Base-by-base conservation (phyloP, 2,888 invertebrate genomes). In the Drosophila parthenogenetica region DNA sequence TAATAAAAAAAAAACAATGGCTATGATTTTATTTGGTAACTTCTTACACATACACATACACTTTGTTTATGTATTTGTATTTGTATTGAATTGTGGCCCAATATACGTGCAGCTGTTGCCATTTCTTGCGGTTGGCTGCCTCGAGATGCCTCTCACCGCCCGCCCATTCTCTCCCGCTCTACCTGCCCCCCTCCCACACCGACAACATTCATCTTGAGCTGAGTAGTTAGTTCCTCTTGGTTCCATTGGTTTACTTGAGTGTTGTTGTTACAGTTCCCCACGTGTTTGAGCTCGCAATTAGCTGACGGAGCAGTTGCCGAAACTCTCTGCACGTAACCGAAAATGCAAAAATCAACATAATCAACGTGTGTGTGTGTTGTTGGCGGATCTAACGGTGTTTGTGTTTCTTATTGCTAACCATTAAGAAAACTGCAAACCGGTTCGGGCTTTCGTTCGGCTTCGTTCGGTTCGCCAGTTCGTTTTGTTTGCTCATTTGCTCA, bases 371-470 rank as follows among this genome's bases (percentile, higher is more conserved):
- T 61, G 59, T 64, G 29, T 29, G 29, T 8, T 29, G 29, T 29
- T 29, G 68, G 51, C 49, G 57, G 53, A 73, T 77, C 85, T 83
- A 87, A 83, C 83, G 83, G 83, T 81, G 79, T 71, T 85, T 84
- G 72, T 67, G 57, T 69, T 69, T 72, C 62, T 67, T 62, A 73
- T 81, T 69, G 60, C 50, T 62, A 58, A 58, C 58, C 57, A 81
- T 73, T 74, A 69, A 78, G 69, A 64, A 73, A 79, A 68, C 17
- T 19, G 14, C 35, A 45, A 87, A 83, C 87, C 84, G 71, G 87
- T 86, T 77, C 51, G 46, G 37, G 8, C 13, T 13, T 17, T 19
- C 32, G 55, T 42, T 55, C 85, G 74, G 80, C 80, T 79, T 49
- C 58, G 50, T 65, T 65, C 53, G 64, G 53, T 59, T 62, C 43